These are phyloP conservation scores for Empidonax alnorum DNA, from an alignment of 2,113 vertebrate species.

Conservation along the genomic window DNA sequence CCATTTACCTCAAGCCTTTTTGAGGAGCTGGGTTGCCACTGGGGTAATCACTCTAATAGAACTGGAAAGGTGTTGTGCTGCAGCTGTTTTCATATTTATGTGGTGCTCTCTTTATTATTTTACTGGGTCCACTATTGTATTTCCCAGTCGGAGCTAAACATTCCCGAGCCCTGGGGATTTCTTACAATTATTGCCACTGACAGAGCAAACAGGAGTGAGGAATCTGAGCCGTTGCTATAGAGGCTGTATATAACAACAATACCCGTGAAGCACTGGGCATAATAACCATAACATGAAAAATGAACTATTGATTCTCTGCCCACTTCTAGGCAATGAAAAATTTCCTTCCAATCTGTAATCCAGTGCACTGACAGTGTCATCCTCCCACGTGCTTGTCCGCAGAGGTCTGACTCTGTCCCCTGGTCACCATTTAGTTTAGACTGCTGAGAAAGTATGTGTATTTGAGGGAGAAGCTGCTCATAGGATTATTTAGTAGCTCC, in stretches of 20 bases:
- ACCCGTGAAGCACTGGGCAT: not conserved
- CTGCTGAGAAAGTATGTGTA: not conserved
- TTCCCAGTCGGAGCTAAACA: conserved; percentile 9
- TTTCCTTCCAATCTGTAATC: not conserved
- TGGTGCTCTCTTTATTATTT: not conserved
- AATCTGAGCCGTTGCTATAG: not conserved
- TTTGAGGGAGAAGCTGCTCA: not conserved
- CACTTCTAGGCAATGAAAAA: conserved; percentile 46
- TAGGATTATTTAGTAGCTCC: not conserved
- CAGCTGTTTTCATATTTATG: conserved; percentile 33
- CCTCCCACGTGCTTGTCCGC: not conserved
- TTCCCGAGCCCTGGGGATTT: not conserved
- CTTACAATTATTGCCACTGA: conserved; percentile 42
- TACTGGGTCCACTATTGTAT: not conserved
- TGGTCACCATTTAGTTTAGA: not conserved
- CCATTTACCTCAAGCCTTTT: not conserved
- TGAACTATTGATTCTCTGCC: conserved; percentile 55
- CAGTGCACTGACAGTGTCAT: not conserved
- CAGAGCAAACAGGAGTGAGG: conserved; percentile 29
- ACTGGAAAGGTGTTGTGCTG: not conserved
- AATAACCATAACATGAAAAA: conserved; percentile 53
- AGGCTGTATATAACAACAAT: conserved; percentile 12
- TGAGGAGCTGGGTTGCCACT: not conserved
- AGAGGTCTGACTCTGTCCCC: not conserved
- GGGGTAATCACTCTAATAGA: not conserved